Percentiles rank a stretch among this genome's conserved stretches.
Evolutionary conservation across 2,113 vertebrate species (phyloP).

Genomic region (Agapornis roseicollis): DNA sequence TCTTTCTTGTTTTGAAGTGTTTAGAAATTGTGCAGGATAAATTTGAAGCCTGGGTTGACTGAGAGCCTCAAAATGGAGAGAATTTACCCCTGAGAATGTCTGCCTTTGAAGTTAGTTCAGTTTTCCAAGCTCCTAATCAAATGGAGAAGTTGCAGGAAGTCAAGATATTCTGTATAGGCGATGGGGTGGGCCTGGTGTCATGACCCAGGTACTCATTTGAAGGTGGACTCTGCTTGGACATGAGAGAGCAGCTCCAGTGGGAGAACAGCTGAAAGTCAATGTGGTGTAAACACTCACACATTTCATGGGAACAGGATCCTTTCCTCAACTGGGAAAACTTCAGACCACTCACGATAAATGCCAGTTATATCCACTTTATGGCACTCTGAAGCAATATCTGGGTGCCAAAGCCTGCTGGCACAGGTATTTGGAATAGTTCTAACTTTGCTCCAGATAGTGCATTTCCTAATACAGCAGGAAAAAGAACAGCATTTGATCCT

Average conservation of each 20-base stretch:
- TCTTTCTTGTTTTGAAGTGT: background rate
- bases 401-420: background rate
- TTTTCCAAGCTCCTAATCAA: background rate
- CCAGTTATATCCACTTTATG: rapidly evolving
- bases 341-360: rapidly evolving
- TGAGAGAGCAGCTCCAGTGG: background rate
- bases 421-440: too few species aligned
- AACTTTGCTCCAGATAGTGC: rapidly evolving
- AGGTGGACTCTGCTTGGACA: background rate
- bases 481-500: background rate
- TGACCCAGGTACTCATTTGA: rapidly evolving
- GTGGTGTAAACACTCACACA: rapidly evolving
- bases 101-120: background rate
- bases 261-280: background rate
- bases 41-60: background rate
- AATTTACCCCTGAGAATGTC: background rate
- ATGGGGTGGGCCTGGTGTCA: background rate
- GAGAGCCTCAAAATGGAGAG: background rate
- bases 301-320: background rate
- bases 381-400: rapidly evolving
- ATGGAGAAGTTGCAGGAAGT: background rate
- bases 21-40: background rate
- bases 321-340: background rate
- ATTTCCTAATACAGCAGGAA: background rate
- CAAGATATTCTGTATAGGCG: background rate